Conservation (phyloP, 1,140 invertebrate species). For the Apis cerana region DNA sequence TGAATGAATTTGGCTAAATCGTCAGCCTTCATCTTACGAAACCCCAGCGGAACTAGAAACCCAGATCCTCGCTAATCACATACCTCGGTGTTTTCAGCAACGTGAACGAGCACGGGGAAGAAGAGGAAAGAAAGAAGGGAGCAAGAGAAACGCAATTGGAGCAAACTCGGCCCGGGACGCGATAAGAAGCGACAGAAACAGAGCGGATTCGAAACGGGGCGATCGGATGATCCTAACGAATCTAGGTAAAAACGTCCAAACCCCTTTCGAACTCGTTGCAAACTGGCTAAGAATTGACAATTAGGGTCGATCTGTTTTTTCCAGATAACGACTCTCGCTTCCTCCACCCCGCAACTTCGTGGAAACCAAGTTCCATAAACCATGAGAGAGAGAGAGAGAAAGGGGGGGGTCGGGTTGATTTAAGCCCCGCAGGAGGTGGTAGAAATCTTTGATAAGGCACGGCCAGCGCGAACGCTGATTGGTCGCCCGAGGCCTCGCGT, state of each 20-base stretch:
- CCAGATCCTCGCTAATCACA: conserved; percentile 16
- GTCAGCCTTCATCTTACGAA: no score
- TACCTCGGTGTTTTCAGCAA: background rate
- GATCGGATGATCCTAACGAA: conserved; percentile 36
- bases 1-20: no score
- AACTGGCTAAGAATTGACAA: conserved; percentile 49
- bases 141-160: background rate
- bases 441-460: conserved; percentile 73
- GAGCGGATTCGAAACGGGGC: background rate
- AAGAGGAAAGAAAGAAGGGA: no score
- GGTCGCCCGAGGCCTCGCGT: conserved; percentile 69
- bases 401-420: conserved; percentile 53
- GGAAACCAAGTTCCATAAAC: conserved; percentile 19
- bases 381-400: background rate
- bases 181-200: conserved; percentile 6
- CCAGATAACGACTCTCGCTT: background rate
- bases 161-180: background rate
- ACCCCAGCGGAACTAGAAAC: conserved; percentile 1
- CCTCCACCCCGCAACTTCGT: background rate
- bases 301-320: conserved; percentile 55
- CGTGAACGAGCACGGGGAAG: background rate
- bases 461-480: conserved; percentile 67
- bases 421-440: conserved; percentile 60
- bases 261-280: conserved; percentile 28
- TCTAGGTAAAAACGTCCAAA: conserved; percentile 28